These are phyloP conservation scores for Dipodomys ordii DNA, from an alignment of 2,113 vertebrate species.

Conservation along the genomic window DNA sequence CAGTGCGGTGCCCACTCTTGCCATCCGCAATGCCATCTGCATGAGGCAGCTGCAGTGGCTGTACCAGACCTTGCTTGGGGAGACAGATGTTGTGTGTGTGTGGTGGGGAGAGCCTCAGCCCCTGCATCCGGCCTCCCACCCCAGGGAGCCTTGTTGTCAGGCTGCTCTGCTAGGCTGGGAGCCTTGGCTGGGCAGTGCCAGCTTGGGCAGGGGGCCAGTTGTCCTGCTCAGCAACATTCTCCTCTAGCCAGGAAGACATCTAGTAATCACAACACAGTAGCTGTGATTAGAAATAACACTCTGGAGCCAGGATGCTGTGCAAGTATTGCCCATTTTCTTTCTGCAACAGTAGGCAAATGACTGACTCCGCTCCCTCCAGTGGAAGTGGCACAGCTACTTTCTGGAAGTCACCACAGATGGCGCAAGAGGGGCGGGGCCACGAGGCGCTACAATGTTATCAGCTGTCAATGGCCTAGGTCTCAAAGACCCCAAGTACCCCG, in stretches of 20 bases:
- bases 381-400: slow-evolving; percentile 24
- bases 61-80: neutral
- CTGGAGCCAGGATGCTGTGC: neutral
- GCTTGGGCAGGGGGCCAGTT: neutral
- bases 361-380: slow-evolving; percentile 12
- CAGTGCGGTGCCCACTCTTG: neutral
- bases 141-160: too few relatives aligned
- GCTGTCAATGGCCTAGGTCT: too few relatives aligned
- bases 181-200: neutral
- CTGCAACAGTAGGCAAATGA: neutral
- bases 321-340: neutral
- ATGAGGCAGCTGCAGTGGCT: too few relatives aligned
- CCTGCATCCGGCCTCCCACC: neutral
- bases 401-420: slow-evolving; percentile 7
- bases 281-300: neutral
- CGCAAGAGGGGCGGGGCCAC: neutral
- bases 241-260: neutral
- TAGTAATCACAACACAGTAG: too few relatives aligned
- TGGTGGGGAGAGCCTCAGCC: neutral
- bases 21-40: neutral
- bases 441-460: neutral
- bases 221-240: neutral
- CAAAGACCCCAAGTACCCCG: too few relatives aligned
- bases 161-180: neutral
- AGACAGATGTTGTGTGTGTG: neutral